phyloP scores from a whole-genome alignment of 2,797 vertebrate species.

The Lycodopsis pacificus region DNA sequence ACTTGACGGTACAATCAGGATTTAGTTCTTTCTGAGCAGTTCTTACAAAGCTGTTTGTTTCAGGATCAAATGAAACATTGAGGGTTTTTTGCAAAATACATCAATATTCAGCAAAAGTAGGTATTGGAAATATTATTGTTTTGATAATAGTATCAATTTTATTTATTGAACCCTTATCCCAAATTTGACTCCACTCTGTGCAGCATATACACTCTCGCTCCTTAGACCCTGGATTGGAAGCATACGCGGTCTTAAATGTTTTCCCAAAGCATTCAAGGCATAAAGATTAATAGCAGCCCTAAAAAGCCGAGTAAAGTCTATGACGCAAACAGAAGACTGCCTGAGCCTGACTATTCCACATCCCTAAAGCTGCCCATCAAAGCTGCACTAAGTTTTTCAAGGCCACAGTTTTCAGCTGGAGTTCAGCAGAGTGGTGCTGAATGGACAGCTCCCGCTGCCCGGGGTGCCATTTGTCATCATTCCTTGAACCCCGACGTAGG shows the following conservation, averaged over 20 bases:
- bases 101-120: background rate
- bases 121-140: background rate
- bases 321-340: background rate
- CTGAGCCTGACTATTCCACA: background rate
- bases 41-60: background rate
- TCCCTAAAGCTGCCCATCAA: slow-evolving; percentile 7
- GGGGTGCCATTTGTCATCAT: background rate
- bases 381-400: slow-evolving; percentile 28
- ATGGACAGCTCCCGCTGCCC: slow-evolving; percentile 40
- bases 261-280: background rate
- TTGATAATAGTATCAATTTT: background rate
- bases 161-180: background rate
- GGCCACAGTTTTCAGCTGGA: slow-evolving; percentile 27
- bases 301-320: background rate
- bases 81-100: background rate
- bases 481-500: background rate
- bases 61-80: background rate
- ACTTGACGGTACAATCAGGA: background rate
- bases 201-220: too few species aligned
- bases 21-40: background rate
- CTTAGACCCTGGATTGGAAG: background rate
- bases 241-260: background rate
- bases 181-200: background rate
- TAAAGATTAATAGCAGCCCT: background rate
- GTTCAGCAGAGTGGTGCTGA: slow-evolving; percentile 46